A percentile compares a stretch with the other conserved stretches of the same genome.
phyloP scores from a whole-genome alignment of 1,140 invertebrate species.

The Ips typographus region DNA sequence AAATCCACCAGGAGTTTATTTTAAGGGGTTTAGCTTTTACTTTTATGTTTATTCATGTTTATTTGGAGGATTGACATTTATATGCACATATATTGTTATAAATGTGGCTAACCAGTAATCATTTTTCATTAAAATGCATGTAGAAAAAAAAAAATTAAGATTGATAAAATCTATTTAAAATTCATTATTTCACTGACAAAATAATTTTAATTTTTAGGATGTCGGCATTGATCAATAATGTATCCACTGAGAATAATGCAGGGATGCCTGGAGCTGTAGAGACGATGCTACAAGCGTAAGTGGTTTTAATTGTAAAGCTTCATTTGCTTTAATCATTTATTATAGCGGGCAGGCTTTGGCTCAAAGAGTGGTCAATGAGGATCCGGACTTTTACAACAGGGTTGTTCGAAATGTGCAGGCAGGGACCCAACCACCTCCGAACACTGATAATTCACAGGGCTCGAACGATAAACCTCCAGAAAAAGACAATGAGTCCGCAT shows the following conservation, averaged over 20 bases:
- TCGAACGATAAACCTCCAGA: slow-evolving; percentile 7
- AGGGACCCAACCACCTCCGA: neutral
- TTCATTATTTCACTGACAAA: neutral
- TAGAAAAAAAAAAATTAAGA: too few species aligned
- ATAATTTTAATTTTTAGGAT: slow-evolving; percentile 47
- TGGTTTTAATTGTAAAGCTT: slow-evolving; percentile 22
- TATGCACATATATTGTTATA: too few species aligned
- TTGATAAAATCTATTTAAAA: too few species aligned
- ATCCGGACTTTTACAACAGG: slow-evolving; percentile 27
- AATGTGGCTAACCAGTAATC: too few species aligned
- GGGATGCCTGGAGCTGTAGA: slow-evolving; percentile 47
- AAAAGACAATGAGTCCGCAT: slow-evolving; percentile 24
- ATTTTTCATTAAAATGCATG: too few species aligned
- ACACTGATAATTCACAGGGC: neutral
- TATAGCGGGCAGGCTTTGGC: slow-evolving; percentile 25
- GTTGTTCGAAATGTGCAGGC: slow-evolving; percentile 12
- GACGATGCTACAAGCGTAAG: slow-evolving; percentile 58
- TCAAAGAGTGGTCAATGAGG: slow-evolving; percentile 23
- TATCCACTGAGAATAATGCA: slow-evolving; percentile 37
- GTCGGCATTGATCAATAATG: slow-evolving; percentile 46
- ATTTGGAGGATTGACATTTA: too few species aligned
- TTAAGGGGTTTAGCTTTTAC: too few species aligned
- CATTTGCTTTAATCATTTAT: slow-evolving; percentile 7
- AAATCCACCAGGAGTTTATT: too few species aligned
- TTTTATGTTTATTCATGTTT: too few species aligned